These are phyloP conservation scores for Odontothrips loti DNA, from an alignment of 2,888 invertebrate genomes.

Conservation along the genomic window DNA sequence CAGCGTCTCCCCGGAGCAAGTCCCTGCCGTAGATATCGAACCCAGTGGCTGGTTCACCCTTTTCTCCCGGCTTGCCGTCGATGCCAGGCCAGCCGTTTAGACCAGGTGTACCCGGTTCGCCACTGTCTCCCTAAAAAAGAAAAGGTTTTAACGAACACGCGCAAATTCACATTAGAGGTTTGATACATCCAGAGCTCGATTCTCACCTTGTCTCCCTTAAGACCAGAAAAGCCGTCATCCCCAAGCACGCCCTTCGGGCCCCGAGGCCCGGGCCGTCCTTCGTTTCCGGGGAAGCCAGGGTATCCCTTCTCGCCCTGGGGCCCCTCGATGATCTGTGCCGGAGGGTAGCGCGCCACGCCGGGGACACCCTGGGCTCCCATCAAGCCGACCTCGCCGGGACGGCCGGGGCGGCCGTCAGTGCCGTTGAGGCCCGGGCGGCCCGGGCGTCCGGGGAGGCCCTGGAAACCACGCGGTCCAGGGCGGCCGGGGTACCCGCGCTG, in stretches of 20 bases:
- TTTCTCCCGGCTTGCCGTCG: slow-evolving; percentile 50
- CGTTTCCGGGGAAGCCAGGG: slow-evolving; percentile 46
- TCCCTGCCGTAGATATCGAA: slow-evolving; percentile 45
- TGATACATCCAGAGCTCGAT: too few relatives aligned
- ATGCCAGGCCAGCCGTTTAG: slow-evolving; percentile 49
- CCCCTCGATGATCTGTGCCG: slow-evolving; percentile 39
- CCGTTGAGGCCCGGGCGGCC: slow-evolving; percentile 48
- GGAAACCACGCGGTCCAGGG: background rate
- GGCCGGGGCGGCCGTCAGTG: slow-evolving; percentile 45
- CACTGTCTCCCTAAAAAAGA: slow-evolving; percentile 35
- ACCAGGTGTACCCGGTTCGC: slow-evolving; percentile 48
- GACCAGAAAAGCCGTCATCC: slow-evolving; percentile 39
- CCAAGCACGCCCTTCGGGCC: slow-evolving; percentile 33
- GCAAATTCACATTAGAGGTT: too few relatives aligned
- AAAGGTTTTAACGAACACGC: background rate
- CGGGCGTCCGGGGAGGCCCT: slow-evolving; percentile 43
- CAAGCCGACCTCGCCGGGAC: slow-evolving; percentile 49
- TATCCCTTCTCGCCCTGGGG: slow-evolving; percentile 53
- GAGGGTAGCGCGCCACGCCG: slow-evolving; percentile 31
- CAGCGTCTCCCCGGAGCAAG: slow-evolving; percentile 51
- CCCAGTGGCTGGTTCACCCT: slow-evolving; percentile 56
- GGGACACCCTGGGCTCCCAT: slow-evolving; percentile 34
- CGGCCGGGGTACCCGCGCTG: slow-evolving; percentile 34
- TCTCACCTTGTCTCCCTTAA: background rate
- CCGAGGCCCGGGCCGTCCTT: slow-evolving; percentile 30